Percentiles rank a stretch among this genome's conserved stretches.
Conservation (phyloP, 1,140 invertebrate species). For the Alviniconcha marisindica region DNA sequence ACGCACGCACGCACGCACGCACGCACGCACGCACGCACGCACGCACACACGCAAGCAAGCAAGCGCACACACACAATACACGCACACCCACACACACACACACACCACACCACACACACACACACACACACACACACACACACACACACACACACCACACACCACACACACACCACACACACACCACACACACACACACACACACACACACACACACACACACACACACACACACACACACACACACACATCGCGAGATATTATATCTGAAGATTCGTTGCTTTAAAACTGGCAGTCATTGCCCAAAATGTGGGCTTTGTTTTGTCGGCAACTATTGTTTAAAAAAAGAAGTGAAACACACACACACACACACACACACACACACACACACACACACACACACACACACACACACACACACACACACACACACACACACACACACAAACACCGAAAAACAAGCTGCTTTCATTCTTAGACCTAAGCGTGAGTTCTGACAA, state of each 20-base stretch:
- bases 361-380: not conserved
- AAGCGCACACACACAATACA: not conserved
- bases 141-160: no score
- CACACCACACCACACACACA: not conserved
- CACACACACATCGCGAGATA: no score
- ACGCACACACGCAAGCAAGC: no score
- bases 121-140: no score
- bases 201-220: not conserved
- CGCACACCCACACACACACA: not conserved
- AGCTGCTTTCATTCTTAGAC: no score
- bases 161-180: not conserved
- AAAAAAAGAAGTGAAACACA: not conserved
- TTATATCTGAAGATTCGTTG: no score
- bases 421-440: not conserved
- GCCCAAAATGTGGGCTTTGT: no score
- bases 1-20: not conserved
- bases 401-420: not conserved
- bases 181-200: not conserved
- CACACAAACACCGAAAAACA: constrained; percentile 5
- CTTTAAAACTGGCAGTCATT: no score
- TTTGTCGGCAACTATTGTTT: no score
- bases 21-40: not conserved
- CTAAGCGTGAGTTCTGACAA: no score
- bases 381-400: not conserved
- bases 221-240: not conserved